Percentiles rank a stretch among this genome's conserved stretches.
These are phyloP conservation scores for Phocides pigmalion DNA, from an alignment of 1,140 invertebrate species.

Conservation along the genomic window DNA sequence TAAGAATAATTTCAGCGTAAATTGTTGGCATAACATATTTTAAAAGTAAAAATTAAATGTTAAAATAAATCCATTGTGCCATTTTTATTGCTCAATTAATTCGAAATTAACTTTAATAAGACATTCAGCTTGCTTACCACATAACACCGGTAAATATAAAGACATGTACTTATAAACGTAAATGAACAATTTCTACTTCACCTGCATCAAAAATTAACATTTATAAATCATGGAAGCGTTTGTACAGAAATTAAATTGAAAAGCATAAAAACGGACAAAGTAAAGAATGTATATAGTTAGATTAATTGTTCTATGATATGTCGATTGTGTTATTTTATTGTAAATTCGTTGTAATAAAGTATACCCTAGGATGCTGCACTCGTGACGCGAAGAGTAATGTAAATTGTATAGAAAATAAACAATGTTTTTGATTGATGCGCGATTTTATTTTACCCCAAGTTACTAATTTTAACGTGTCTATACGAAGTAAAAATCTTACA, in stretches of 20 bases:
- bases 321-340: conserved; percentile 60
- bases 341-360: conserved; percentile 63
- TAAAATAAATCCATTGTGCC: conserved; percentile 23
- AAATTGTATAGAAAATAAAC: conserved; percentile 80
- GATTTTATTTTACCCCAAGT: conserved; percentile 39
- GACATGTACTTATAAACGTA: conserved; percentile 2
- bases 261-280: conserved; percentile 17
- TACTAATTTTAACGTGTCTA: not conserved
- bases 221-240: conserved; percentile 8
- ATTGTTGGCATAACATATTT: conserved; percentile 14
- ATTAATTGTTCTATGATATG: conserved; percentile 43
- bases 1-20: conserved; percentile 29
- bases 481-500: not conserved
- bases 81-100: conserved; percentile 28
- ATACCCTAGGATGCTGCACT: conserved; percentile 65
- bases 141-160: conserved; percentile 7
- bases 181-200: not conserved
- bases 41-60: conserved; percentile 10
- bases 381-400: conserved; percentile 63
- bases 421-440: conserved; percentile 62
- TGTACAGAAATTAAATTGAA: conserved; percentile 31
- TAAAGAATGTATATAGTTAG: conserved; percentile 52
- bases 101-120: conserved; percentile 16
- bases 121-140: conserved; percentile 22
- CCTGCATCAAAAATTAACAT: conserved; percentile 18